Conservation (phyloP, 2,797 vertebrate species). For the Chelon labrosus region DNA sequence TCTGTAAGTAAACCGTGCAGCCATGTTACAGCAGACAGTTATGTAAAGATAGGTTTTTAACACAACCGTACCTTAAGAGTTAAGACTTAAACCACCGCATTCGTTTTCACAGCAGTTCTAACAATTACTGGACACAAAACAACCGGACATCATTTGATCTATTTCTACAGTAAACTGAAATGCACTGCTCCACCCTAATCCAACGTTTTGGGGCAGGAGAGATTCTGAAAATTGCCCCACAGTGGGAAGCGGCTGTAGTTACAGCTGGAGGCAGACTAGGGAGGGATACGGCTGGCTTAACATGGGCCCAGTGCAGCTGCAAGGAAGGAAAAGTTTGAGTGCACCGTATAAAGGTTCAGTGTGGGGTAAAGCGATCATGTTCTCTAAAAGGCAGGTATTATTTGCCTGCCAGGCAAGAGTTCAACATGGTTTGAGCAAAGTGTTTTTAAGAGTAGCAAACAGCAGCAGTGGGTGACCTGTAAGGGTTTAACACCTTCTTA, state of each 20-base stretch:
- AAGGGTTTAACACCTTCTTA: too few species aligned
- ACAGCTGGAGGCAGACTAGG: slow-evolving; percentile 18
- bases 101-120: not conserved
- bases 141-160: not conserved
- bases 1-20: not conserved
- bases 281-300: slow-evolving; percentile 3
- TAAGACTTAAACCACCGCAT: not conserved
- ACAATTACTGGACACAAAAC: not conserved
- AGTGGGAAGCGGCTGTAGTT: slow-evolving; percentile 5
- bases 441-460: too few species aligned
- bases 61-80: not conserved
- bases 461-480: too few species aligned
- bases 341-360: too few species aligned
- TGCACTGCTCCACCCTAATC: not conserved
- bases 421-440: not conserved
- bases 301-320: slow-evolving; percentile 16
- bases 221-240: not conserved
- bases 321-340: slow-evolving; percentile 21
- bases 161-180: not conserved
- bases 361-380: too few species aligned
- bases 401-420: not conserved
- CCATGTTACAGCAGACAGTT: not conserved
- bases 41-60: not conserved
- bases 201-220: not conserved
- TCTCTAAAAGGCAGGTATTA: too few species aligned